A percentile compares a stretch with the other conserved stretches of the same genome.
These are phyloP conservation scores for Megalops cyprinoides DNA, from an alignment of 2,797 vertebrate species.

Conservation along the genomic window DNA sequence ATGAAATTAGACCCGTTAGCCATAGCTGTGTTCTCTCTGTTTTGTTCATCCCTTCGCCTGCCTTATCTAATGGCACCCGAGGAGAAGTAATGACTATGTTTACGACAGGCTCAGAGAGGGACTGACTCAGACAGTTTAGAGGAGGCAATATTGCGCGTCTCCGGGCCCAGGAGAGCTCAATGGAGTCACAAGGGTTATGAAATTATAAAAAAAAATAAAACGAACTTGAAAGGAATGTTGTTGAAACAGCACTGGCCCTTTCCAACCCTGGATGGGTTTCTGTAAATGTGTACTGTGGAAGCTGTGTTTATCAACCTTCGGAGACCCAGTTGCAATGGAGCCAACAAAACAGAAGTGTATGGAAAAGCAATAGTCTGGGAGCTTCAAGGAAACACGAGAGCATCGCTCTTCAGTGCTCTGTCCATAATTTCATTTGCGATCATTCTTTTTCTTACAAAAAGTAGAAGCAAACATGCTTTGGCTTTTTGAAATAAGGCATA, in stretches of 20 bases:
- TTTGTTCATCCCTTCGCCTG: not conserved
- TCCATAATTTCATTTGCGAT: not conserved
- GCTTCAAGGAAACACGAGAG: not conserved
- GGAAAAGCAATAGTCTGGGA: not conserved
- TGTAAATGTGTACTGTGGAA: not conserved
- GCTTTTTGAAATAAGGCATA: too few species aligned
- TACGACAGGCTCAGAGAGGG: not conserved
- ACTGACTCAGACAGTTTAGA: not conserved
- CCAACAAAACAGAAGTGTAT: slow-evolving; percentile 1
- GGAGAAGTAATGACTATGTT: not conserved
- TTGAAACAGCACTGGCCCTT: not conserved
- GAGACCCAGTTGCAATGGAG: not conserved
- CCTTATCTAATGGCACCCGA: not conserved
- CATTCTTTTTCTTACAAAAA: not conserved
- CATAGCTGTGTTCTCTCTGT: not conserved
- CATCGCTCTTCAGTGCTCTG: not conserved
- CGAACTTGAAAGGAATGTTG: not conserved
- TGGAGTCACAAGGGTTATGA: not conserved
- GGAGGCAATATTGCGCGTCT: not conserved
- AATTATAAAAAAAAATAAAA: not conserved
- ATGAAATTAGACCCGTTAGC: slow-evolving; percentile 6
- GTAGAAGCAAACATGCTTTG: not conserved
- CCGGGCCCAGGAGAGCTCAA: not conserved
- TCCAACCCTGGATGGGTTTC: not conserved
- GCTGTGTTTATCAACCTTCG: not conserved